A percentile compares a stretch with the other conserved stretches of the same genome.
Evolutionary conservation across 1,140 invertebrate species (phyloP).

Genomic region (Samia ricini): DNA sequence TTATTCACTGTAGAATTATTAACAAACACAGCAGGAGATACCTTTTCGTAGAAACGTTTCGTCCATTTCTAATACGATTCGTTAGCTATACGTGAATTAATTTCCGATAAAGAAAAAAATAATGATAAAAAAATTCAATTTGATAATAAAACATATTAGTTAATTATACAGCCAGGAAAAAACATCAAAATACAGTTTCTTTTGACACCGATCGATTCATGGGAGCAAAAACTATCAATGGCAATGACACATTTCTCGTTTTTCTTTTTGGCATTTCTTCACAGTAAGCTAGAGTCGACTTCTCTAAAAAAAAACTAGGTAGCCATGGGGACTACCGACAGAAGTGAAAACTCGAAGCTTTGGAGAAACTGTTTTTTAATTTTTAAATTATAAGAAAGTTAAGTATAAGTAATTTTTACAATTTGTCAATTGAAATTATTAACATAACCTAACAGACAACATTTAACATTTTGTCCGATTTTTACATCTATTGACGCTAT

Average conservation of each 20-base stretch:
- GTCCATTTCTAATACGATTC: neutral
- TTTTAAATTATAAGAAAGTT: no score
- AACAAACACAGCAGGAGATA: neutral
- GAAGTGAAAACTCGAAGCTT: no score
- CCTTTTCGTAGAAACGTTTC: neutral
- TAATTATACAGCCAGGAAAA: neutral
- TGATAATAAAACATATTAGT: neutral
- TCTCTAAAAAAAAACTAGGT: no score
- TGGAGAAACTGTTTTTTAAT: no score
- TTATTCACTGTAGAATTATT: neutral
- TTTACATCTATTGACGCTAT: no score
- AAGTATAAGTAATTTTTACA: no score
- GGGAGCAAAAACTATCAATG: constrained; percentile 1
- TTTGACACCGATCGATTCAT: neutral
- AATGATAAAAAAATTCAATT: neutral
- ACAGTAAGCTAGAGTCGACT: neutral
- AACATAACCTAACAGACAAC: no score
- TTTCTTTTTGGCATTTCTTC: neutral
- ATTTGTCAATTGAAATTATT: no score
- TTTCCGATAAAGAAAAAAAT: neutral
- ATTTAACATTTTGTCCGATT: no score
- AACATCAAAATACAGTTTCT: neutral
- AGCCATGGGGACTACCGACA: no score
- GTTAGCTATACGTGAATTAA: neutral
- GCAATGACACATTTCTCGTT: neutral